Evolutionary conservation across 2,888 invertebrate species (phyloP).

Genomic region (Nineta flava): DNA sequence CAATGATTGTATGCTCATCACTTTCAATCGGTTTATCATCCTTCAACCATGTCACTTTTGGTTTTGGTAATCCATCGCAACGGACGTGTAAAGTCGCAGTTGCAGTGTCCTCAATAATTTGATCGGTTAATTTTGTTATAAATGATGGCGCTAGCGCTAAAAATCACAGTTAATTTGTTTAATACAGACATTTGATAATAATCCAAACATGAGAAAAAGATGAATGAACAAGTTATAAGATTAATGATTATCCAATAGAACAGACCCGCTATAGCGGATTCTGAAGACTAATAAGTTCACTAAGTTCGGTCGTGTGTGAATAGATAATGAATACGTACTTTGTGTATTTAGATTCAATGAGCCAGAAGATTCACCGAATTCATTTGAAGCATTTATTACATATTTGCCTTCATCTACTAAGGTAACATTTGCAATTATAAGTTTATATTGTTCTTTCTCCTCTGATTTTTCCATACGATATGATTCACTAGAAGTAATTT

Average conservation of each 20-base stretch:
- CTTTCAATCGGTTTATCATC: conserved; percentile 45
- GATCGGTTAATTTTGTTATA: conserved; percentile 50
- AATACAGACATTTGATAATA: no score
- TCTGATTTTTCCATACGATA: conserved; percentile 36
- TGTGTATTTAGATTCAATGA: conserved; percentile 55
- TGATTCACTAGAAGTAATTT: conserved; percentile 38
- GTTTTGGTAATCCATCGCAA: conserved; percentile 68
- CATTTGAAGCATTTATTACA: conserved; percentile 60
- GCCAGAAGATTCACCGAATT: conserved; percentile 52
- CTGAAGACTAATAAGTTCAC: no score
- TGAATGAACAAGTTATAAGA: no score
- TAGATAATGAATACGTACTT: conserved; percentile 36
- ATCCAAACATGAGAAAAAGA: no score
- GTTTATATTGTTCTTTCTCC: conserved; percentile 46
- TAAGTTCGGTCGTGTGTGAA: no score
- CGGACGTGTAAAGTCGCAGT: conserved; percentile 52
- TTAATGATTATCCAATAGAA: no score
- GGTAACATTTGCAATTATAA: conserved; percentile 53
- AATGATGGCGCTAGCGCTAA: conserved; percentile 64
- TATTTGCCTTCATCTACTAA: conserved; percentile 65
- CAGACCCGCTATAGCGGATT: no score
- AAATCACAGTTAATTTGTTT: conserved; percentile 9
- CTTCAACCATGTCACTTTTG: conserved; percentile 63
- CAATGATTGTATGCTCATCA: conserved; percentile 39
- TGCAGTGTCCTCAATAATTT: conserved; percentile 53